Base-by-base conservation (phyloP, 1,140 invertebrate species). In the Trissolcus basalis region DNA sequence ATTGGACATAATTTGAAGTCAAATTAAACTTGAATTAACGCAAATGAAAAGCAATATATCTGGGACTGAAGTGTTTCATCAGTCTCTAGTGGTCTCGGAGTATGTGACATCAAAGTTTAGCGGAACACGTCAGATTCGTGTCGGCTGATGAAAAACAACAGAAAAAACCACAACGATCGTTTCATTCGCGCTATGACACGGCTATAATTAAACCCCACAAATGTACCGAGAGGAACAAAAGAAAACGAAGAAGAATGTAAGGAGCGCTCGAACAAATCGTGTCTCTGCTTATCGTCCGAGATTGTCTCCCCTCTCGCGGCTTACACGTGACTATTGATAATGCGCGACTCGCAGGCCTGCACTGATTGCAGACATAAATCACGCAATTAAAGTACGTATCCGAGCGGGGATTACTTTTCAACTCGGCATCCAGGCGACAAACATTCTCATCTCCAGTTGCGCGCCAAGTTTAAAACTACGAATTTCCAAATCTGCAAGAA, bases 351-450 rank as follows among this genome's bases (percentile, higher is more conserved):
- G 69, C 64, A 53, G 32, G 53, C 68, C 49, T 59, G 68, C 19
- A 50, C 51, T 61, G 67, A 70, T 70, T 70, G 67, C 35, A 71
- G 68, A 71, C 59, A 72, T 64, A 64, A 64, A 72, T 72, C 69
- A 72, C 47, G 36, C 32, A 64, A 72, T 64, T 72, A 72, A 72
- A 72, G 47, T 59, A 63, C 53, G 53, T 53, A 27, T 27, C 19
- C 19, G 19, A 27, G 19, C n/a, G n/a, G 6, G 2, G 6, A 27
- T 27, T 27, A 6, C 6, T 27, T 1, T 27, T 27, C 19, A 27
- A 27, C 19, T 27, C 19, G 6, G 19, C 19, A 27, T 27, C 19
- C 19, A 3, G 1, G 19, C n/a, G n/a, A n/a, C n/a, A n/a, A n/a
- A n/a, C n/a, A n/a, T 27, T 27, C 6, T 27, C 19, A 27, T 27